Evolutionary conservation across 2,113 vertebrate species (phyloP).

Genomic region (Athene cunicularia): DNA sequence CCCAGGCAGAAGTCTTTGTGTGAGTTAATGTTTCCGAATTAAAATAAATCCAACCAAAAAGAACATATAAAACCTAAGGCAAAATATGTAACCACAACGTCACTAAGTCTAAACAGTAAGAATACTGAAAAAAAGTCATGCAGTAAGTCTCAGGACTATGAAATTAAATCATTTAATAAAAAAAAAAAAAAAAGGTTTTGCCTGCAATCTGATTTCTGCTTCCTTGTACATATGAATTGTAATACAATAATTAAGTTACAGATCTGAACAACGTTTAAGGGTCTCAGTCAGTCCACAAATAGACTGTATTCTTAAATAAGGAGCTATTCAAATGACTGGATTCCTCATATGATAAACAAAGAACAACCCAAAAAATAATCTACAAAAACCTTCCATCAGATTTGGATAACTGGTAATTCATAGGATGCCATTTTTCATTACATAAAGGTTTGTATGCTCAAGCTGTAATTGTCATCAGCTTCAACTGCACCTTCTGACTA

Average conservation of each 20-base stretch:
- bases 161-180: neutral
- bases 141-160: neutral
- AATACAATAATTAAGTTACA: neutral
- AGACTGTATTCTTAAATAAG: neutral
- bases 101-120: neutral
- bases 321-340: neutral
- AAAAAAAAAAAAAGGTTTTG: neutral
- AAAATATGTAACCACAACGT: neutral
- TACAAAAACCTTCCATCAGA: neutral
- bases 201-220: neutral
- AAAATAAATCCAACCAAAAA: neutral
- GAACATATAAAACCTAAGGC: neutral
- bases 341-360: neutral
- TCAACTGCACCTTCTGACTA: neutral
- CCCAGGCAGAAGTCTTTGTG: neutral
- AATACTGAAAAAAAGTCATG: neutral
- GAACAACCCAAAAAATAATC: neutral
- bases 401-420: neutral
- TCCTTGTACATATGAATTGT: neutral
- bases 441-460: neutral
- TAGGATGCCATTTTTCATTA: neutral
- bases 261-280: neutral
- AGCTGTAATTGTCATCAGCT: neutral
- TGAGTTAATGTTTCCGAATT: neutral
- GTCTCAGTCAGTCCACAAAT: neutral